phyloP scores from a whole-genome alignment of 1,140 invertebrate genomes.

The Bombyx mori region ASM3026992v2 NC_085127.1:3797501-3798000 shows the following conservation, averaged over 20 bases:
- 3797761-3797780: background rate
- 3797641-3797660: too few species aligned
- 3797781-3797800: too few species aligned
- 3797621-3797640: too few species aligned
- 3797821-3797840: background rate
- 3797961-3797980: slow-evolving; percentile 15
- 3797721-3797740: background rate
- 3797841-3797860: background rate
- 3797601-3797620: too few species aligned
- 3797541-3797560: too few species aligned
- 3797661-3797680: too few species aligned
- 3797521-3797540: too few species aligned
- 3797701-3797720: background rate
- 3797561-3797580: too few species aligned
- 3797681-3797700: too few species aligned
- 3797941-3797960: slow-evolving; percentile 19
- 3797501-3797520: too few species aligned
- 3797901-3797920: slow-evolving; percentile 8
- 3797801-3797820: too few species aligned
- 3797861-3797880: background rate
- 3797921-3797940: slow-evolving; percentile 19
- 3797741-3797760: background rate
- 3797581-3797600: too few species aligned
- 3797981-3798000: slow-evolving; percentile 14
- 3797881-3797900: slow-evolving; percentile 1